phyloP scores from a whole-genome alignment of 1,140 invertebrate genomes.

The Halictus rubicundus region DNA sequence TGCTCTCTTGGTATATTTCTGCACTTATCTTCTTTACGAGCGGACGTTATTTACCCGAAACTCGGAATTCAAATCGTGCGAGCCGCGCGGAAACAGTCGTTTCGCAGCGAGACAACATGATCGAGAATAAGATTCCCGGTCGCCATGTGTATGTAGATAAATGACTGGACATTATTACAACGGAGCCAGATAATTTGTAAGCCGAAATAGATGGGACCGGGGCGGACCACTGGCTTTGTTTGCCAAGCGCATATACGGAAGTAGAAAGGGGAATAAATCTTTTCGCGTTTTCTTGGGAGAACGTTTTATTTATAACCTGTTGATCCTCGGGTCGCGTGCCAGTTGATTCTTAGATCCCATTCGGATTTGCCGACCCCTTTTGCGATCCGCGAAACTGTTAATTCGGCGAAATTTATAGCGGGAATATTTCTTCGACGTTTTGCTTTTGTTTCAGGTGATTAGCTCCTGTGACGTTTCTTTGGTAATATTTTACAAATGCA shows the following conservation, averaged over 20 bases:
- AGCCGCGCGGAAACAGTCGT: conserved; percentile 14
- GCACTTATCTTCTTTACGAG: conserved; percentile 34
- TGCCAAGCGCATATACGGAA: conserved; percentile 8
- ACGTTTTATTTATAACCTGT: conserved; percentile 23
- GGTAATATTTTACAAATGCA: too few species aligned
- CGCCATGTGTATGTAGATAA: conserved; percentile 13
- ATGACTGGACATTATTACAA: conserved; percentile 19
- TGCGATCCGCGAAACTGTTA: not conserved
- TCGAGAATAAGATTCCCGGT: conserved; percentile 24
- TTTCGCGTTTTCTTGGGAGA: not conserved
- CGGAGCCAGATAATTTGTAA: conserved; percentile 9
- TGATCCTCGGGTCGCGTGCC: not conserved
- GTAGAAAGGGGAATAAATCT: not conserved
- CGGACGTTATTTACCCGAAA: conserved; percentile 22
- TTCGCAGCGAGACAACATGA: conserved; percentile 10
- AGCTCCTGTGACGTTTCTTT: too few species aligned
- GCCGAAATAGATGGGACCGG: not conserved
- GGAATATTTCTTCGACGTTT: not conserved
- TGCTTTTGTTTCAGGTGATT: not conserved
- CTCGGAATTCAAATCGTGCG: conserved; percentile 25
- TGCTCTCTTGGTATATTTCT: conserved; percentile 2
- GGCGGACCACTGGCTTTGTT: not conserved
- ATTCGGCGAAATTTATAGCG: too few species aligned
- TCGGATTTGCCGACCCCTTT: not conserved
- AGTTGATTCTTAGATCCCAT: too few species aligned